Conservation (phyloP, 2,888 invertebrate species). For the Prosapia bicincta region DNA sequence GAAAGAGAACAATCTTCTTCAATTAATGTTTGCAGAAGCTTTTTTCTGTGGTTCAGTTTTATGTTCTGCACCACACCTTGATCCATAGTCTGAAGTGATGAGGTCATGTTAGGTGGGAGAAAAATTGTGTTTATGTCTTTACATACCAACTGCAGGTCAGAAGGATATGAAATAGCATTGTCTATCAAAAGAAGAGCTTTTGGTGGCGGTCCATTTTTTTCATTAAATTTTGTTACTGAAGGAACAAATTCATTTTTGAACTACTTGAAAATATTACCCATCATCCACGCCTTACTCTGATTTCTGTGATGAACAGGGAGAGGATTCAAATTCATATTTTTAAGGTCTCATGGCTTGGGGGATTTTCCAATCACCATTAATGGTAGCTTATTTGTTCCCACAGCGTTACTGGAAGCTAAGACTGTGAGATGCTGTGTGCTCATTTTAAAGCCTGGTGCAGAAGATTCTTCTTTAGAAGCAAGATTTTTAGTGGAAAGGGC, state of each 20-base stretch:
- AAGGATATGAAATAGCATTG: slow-evolving; percentile 35
- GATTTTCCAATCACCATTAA: slow-evolving; percentile 40
- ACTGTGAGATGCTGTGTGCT: slow-evolving; percentile 38
- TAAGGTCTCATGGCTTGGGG: slow-evolving; percentile 36
- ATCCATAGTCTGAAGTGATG: neutral
- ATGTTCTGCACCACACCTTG: neutral
- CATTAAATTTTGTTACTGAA: slow-evolving; percentile 27
- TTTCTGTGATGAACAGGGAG: slow-evolving; percentile 34
- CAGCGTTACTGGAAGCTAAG: slow-evolving; percentile 38
- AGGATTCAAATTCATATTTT: slow-evolving; percentile 35
- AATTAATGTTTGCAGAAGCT: slow-evolving; percentile 4
- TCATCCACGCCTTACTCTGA: slow-evolving; percentile 38
- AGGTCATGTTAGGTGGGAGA: neutral
- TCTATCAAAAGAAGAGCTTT: slow-evolving; percentile 38
- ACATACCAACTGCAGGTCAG: neutral
- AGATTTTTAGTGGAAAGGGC: slow-evolving; percentile 37
- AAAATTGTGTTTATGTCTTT: slow-evolving; percentile 17
- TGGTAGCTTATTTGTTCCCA: slow-evolving; percentile 37
- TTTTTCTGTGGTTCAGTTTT: slow-evolving; percentile 13
- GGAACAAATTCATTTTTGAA: slow-evolving; percentile 36
- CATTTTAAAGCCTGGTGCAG: slow-evolving; percentile 38
- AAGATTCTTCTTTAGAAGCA: slow-evolving; percentile 34
- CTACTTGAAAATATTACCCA: slow-evolving; percentile 31
- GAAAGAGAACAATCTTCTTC: neutral
- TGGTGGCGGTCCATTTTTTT: slow-evolving; percentile 17